Percentiles rank a stretch among this genome's conserved stretches.
These are phyloP conservation scores for Anaspis maculata DNA, from an alignment of 2,888 invertebrate species.

Conservation along the genomic window DNA sequence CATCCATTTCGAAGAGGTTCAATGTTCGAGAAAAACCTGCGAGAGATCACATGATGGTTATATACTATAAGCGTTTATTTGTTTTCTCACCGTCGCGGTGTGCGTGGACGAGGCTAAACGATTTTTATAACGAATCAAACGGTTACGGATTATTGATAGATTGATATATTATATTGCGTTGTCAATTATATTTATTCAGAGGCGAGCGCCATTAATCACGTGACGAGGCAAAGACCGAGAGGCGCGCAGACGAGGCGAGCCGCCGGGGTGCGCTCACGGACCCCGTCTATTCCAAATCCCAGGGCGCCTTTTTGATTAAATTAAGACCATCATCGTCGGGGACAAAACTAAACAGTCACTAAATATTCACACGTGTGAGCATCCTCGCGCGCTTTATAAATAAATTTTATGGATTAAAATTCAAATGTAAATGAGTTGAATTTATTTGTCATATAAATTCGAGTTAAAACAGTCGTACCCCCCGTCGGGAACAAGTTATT, in stretches of 20 bases:
- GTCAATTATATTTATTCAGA: conserved; percentile 4
- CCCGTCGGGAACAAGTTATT: conserved; percentile 23
- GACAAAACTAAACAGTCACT: conserved; percentile 10
- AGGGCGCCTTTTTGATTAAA: too few species aligned
- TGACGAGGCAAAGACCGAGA: background rate
- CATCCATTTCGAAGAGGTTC: background rate
- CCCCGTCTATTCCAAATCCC: too few species aligned
- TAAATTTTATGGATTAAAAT: conserved; percentile 17
- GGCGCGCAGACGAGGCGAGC: background rate
- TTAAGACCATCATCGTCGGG: too few species aligned
- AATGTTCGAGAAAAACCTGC: conserved; percentile 2
- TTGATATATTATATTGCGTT: conserved; percentile 10
- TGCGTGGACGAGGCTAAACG: conserved; percentile 9
- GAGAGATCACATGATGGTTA: too few species aligned
- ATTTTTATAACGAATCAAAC: conserved; percentile 12
- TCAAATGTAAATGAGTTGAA: conserved; percentile 22
- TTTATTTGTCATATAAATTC: conserved; percentile 27
- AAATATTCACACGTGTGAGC: conserved; percentile 15
- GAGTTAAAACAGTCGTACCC: conserved; percentile 24
- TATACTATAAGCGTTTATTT: conserved; percentile 21
- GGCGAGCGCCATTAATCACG: background rate
- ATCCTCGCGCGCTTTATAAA: conserved; percentile 13
- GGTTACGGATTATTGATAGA: conserved; percentile 8
- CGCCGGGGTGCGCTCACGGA: too few species aligned
- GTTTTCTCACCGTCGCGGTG: conserved; percentile 17